phyloP scores from a whole-genome alignment of 37 sponge, comb jelly and placozoan genomes.

The Crambe crambe region DNA sequence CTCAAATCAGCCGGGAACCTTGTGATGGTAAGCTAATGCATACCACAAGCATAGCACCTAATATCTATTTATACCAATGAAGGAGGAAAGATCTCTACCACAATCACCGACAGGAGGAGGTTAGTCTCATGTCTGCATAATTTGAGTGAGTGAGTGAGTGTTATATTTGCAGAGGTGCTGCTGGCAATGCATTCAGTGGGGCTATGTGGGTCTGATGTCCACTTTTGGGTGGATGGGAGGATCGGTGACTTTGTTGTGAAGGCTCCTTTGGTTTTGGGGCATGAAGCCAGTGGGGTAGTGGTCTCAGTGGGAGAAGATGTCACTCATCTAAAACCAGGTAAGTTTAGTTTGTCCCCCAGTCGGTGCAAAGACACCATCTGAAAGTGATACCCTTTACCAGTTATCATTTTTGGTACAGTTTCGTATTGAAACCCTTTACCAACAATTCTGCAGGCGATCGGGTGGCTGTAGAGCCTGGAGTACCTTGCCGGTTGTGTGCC shows the following conservation, averaged over 20 bases:
- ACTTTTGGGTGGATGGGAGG: slow-evolving; percentile 87
- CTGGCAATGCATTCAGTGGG: slow-evolving; percentile 88
- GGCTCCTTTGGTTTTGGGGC: slow-evolving; percentile 92
- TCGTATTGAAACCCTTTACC: too few relatives aligned
- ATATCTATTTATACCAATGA: neutral
- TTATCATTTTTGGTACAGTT: too few relatives aligned
- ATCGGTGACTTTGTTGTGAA: slow-evolving; percentile 91
- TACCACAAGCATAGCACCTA: neutral
- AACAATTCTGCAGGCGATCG: slow-evolving; percentile 77
- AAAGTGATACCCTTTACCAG: too few relatives aligned
- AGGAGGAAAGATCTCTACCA: slow-evolving; percentile 73
- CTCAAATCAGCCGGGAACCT: slow-evolving; percentile 52
- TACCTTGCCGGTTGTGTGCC: slow-evolving; percentile 83
- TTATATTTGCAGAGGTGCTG: slow-evolving; percentile 90
- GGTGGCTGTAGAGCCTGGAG: slow-evolving; percentile 96
- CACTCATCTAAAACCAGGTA: slow-evolving; percentile 71
- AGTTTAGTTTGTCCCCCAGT: neutral
- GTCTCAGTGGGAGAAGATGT: slow-evolving; percentile 82
- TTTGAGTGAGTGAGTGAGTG: too few relatives aligned
- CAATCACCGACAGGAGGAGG: slow-evolving; percentile 58
- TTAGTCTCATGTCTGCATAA: slow-evolving; percentile 4
- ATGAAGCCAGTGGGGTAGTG: slow-evolving; percentile 88
- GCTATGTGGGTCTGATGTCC: slow-evolving; percentile 95
- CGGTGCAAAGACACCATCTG: too few relatives aligned
- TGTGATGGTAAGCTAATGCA: slow-evolving; percentile 43